Evolutionary conservation across 2,797 vertebrate species (phyloP).

Genomic region (Ateles fusciceps): DNA sequence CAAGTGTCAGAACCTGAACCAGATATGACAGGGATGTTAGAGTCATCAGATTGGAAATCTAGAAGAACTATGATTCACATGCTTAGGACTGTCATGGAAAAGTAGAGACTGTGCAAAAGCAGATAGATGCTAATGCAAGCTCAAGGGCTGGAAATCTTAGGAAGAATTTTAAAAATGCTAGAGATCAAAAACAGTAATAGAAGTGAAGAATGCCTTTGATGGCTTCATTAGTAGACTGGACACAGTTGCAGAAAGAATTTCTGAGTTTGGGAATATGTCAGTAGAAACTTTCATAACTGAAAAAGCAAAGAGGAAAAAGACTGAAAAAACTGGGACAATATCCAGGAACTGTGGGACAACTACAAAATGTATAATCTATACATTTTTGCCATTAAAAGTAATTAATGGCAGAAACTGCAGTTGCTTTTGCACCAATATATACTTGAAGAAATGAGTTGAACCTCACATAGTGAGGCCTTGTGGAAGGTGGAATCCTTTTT

Average conservation of each 20-base stretch:
- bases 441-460: background rate
- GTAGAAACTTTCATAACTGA: background rate
- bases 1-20: background rate
- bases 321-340: background rate
- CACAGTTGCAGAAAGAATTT: background rate
- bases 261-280: background rate
- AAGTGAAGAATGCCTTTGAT: background rate
- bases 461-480: background rate
- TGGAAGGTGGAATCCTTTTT: background rate
- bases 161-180: background rate
- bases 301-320: background rate
- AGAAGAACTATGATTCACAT: background rate
- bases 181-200: background rate
- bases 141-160: background rate
- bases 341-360: background rate
- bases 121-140: background rate
- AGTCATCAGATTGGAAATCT: background rate
- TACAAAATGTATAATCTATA: background rate
- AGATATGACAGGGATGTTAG: background rate
- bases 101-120: background rate
- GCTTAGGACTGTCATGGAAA: background rate
- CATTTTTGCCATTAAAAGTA: background rate
- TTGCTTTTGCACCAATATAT: background rate
- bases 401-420: background rate
- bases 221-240: background rate